Conservation (phyloP, 53 echinoderm and acorn worm genomes). For the Holothuria scabra region DNA sequence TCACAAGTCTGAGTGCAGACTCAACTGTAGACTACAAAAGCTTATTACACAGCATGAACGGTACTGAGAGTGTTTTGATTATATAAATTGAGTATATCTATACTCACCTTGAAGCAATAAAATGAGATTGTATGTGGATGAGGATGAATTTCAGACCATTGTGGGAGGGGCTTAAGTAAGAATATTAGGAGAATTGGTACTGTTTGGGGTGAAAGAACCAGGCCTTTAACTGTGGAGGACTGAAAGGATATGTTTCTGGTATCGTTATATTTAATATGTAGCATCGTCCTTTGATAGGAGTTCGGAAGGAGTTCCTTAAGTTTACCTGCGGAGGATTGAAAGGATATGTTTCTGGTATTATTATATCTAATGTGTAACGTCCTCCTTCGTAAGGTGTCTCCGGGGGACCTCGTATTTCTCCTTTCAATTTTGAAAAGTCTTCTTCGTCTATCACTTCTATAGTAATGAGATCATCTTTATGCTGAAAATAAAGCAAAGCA, state of each 20-base stretch:
- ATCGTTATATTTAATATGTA: constrained; percentile 83
- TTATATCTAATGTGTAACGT: constrained; percentile 76
- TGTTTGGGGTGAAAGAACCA: too few relatives aligned
- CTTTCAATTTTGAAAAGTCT: constrained; percentile 69
- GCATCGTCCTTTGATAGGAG: constrained; percentile 87
- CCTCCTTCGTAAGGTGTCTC: constrained; percentile 97
- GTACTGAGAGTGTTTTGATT: too few relatives aligned
- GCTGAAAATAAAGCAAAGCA: constrained; percentile 21
- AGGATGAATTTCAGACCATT: too few relatives aligned
- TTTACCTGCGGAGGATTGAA: constrained; percentile 97
- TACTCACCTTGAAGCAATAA: too few relatives aligned
- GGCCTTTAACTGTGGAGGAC: constrained; percentile 89
- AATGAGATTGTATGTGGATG: too few relatives aligned
- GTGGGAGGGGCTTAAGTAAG: too few relatives aligned
- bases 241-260: constrained; percentile 99
- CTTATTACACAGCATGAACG: too few relatives aligned
- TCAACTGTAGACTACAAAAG: too few relatives aligned
- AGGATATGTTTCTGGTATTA: constrained; percentile 97
- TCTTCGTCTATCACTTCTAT: constrained; percentile 48
- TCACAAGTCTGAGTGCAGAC: too few relatives aligned
- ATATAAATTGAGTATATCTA: too few relatives aligned
- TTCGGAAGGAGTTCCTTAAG: neutral
- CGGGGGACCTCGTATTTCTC: constrained; percentile 90
- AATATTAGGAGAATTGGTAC: too few relatives aligned
- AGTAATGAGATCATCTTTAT: constrained; percentile 38